phyloP scores from a whole-genome alignment of 2,888 invertebrate species.

The Steromphala cineraria region DNA sequence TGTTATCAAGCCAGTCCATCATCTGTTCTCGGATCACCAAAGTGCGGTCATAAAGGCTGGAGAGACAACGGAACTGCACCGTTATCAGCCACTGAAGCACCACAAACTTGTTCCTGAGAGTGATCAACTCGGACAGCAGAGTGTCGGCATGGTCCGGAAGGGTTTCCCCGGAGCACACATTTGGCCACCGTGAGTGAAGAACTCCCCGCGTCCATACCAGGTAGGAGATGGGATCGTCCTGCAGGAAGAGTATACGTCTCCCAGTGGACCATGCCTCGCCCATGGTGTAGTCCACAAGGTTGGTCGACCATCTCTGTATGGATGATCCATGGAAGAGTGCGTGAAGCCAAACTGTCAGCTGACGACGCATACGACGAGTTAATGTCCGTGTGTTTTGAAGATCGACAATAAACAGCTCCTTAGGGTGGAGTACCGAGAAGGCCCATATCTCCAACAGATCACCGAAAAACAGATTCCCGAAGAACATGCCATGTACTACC shows the following conservation, averaged over 20 bases:
- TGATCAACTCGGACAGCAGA: neutral
- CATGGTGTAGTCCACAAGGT: neutral
- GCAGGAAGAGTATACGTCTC: neutral
- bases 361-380: neutral
- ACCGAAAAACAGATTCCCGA: neutral
- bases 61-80: neutral
- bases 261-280: neutral
- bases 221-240: neutral
- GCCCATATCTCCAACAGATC: conserved; percentile 9
- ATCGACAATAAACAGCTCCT: neutral
- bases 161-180: conserved; percentile 5
- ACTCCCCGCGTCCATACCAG: neutral
- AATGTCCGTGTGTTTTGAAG: neutral
- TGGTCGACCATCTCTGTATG: neutral
- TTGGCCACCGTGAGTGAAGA: neutral
- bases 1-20: neutral
- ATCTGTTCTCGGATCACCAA: neutral
- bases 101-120: neutral
- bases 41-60: neutral
- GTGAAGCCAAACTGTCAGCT: neutral
- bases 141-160: neutral
- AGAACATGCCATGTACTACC: neutral
- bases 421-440: neutral
- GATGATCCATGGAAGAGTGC: neutral
- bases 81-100: neutral